Evolutionary conservation across 2,113 vertebrate genomes (phyloP).

Genomic region (Clarias macrocephalus): DNA sequence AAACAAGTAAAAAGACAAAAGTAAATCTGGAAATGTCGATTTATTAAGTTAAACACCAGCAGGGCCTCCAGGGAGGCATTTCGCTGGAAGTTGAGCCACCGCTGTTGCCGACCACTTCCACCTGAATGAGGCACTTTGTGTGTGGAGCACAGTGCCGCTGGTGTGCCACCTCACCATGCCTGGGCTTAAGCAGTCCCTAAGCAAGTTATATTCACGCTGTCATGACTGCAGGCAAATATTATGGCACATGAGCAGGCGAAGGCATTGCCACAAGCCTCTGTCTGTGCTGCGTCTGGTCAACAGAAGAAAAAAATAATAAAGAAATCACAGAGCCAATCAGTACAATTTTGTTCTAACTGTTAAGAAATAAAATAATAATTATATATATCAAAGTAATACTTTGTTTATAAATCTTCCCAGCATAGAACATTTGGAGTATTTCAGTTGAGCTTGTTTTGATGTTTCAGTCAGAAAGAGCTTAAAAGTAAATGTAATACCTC

Average conservation of each 20-base stretch:
- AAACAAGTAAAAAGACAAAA: not conserved
- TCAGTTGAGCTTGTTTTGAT: not conserved
- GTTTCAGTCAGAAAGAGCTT: not conserved
- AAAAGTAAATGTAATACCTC: not conserved
- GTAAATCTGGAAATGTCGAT: conserved; percentile 4
- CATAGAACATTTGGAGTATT: not conserved
- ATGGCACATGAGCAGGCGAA: conserved; percentile 19
- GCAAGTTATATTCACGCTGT: conserved; percentile 22
- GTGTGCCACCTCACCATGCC: conserved; percentile 18
- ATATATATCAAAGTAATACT: no score
- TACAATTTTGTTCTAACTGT: not conserved
- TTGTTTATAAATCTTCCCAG: no score
- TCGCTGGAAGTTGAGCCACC: conserved; percentile 40
- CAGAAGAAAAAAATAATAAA: not conserved
- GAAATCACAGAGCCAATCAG: not conserved
- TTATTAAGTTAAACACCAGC: conserved; percentile 16
- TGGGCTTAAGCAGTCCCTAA: conserved; percentile 13
- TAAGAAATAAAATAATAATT: not conserved
- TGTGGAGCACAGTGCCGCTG: conserved; percentile 32
- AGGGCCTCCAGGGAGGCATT: conserved; percentile 19
- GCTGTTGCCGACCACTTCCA: conserved; percentile 26
- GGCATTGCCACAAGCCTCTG: conserved; percentile 32
- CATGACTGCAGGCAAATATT: conserved; percentile 35
- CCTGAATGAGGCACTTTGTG: conserved; percentile 50
- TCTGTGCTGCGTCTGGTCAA: conserved; percentile 19